Conservation (phyloP, 1,140 invertebrate genomes). For the Tetramorium parvispinum region DNA sequence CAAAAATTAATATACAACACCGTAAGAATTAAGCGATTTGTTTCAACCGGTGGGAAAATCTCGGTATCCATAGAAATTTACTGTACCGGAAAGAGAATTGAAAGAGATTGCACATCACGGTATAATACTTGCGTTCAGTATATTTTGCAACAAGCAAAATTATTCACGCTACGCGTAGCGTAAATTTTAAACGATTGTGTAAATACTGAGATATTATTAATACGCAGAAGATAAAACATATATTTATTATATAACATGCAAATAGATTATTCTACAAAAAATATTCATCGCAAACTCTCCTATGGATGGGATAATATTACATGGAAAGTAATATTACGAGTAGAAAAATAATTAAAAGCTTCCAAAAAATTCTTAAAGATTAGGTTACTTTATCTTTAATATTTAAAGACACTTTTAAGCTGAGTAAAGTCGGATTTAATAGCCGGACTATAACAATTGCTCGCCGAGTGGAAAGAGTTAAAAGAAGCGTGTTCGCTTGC, state of each 20-base stretch:
- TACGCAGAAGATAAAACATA: background rate
- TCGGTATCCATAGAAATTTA: background rate
- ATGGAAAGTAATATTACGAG: background rate
- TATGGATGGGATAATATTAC: background rate
- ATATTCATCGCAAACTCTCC: background rate
- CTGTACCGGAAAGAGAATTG: constrained; percentile 9
- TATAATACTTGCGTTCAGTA: background rate
- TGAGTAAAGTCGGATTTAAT: constrained; percentile 21
- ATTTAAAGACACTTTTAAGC: constrained; percentile 23
- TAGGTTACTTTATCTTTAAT: background rate
- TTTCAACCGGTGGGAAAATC: constrained; percentile 1
- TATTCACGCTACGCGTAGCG: constrained; percentile 28
- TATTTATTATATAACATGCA: background rate
- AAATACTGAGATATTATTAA: background rate
- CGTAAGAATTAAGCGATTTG: constrained; percentile 5
- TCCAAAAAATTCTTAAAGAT: background rate
- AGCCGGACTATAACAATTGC: constrained; percentile 29
- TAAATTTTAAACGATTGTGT: constrained; percentile 8
- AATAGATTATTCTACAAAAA: background rate
- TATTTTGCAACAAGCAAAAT: constrained; percentile 18
- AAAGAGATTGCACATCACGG: background rate
- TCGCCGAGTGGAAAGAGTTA: constrained; percentile 34
- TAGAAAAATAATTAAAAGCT: constrained; percentile 32
- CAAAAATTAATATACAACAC: constrained; percentile 38
- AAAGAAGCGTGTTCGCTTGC: constrained; percentile 23